Conservation (phyloP, 2,888 invertebrate species). For the Willowsia nigromaculata region DNA sequence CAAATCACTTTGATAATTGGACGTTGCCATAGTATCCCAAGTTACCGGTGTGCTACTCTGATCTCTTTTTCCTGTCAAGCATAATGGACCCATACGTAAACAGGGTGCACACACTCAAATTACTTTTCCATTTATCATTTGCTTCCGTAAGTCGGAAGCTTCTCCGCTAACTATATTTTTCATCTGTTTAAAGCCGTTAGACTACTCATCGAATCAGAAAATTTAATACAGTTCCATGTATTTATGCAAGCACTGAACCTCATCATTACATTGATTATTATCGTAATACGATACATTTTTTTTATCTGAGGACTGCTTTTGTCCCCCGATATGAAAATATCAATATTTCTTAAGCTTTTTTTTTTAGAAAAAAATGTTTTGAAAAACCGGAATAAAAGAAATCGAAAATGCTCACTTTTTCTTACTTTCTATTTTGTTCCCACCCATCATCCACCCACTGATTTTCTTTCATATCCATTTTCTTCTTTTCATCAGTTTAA, state of each 20-base stretch:
- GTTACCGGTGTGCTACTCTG: constrained; percentile 11
- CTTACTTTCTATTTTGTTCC: neutral
- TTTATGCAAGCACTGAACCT: neutral
- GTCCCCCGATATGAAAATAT: neutral
- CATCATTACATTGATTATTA: neutral
- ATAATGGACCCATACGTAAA: neutral
- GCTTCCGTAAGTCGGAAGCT: neutral
- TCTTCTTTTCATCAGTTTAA: constrained; percentile 38
- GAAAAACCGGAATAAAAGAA: neutral
- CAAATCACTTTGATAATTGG: constrained; percentile 63
- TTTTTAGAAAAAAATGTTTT: neutral
- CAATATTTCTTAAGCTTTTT: neutral
- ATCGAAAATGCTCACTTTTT: constrained; percentile 11
- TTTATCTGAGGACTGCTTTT: neutral
- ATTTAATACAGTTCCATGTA: neutral
- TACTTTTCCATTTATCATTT: neutral
- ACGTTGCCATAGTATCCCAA: constrained; percentile 57
- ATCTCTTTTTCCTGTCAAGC: constrained; percentile 30
- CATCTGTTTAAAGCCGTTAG: neutral
- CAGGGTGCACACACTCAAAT: neutral
- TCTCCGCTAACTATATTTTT: neutral
- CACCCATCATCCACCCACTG: constrained; percentile 27
- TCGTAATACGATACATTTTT: neutral
- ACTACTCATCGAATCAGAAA: neutral
- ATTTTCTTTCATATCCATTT: constrained; percentile 52